phyloP scores from a whole-genome alignment of 2,113 vertebrate species.

The Entelurus aequoreus region DNA sequence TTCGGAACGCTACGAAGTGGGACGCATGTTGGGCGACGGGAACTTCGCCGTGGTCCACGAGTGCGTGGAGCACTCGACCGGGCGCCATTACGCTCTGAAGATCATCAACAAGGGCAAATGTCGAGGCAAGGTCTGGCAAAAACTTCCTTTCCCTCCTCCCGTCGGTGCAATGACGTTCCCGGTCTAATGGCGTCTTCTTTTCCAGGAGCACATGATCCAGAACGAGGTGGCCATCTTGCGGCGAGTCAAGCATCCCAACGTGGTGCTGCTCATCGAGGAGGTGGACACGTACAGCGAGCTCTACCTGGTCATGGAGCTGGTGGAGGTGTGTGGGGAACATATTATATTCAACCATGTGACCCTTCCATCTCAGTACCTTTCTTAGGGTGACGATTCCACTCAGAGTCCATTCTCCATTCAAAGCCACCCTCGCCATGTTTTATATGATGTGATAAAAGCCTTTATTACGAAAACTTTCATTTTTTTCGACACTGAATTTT shows the following conservation, averaged over 20 bases:
- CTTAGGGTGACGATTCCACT: too few species aligned
- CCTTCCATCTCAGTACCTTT: too few species aligned
- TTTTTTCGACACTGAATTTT: too few species aligned
- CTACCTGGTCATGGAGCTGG: conserved; percentile 97
- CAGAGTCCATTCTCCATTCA: too few species aligned
- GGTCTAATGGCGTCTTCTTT: not conserved
- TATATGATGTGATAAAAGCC: too few species aligned
- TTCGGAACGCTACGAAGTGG: conserved; percentile 93
- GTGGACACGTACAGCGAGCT: conserved; percentile 95
- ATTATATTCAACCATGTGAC: too few species aligned
- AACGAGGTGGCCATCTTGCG: conserved; percentile 96
- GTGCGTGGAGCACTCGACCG: conserved; percentile 94
- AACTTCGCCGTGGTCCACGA: conserved; percentile 98
- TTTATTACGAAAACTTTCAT: not conserved
- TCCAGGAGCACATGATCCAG: conserved; percentile 97
- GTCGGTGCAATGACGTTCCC: too few species aligned
- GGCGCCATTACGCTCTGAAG: conserved; percentile 95
- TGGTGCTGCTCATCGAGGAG: conserved; percentile 96
- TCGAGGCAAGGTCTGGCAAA: conserved; percentile 83
- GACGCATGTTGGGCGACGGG: conserved; percentile 92
- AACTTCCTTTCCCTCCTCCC: not conserved
- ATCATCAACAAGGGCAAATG: conserved; percentile 99
- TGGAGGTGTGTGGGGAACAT: conserved; percentile 82
- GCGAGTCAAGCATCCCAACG: conserved; percentile 95
- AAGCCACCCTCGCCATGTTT: too few species aligned